Evolutionary conservation across 1,140 invertebrate species (phyloP).

Genomic region (Copidosoma floridanum): DNA sequence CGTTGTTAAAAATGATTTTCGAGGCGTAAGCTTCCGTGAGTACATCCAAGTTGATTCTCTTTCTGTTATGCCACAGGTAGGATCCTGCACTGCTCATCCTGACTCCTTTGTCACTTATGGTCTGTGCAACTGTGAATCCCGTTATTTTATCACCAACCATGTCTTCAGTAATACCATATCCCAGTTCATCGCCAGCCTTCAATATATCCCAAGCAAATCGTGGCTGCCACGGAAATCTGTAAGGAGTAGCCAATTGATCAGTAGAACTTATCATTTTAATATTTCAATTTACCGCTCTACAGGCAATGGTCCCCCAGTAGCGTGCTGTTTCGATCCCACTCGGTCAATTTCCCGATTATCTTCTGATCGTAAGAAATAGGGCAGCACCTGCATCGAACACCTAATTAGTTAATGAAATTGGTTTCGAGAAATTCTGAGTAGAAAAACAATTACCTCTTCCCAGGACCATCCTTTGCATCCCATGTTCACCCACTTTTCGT

Average conservation of each 20-base stretch:
- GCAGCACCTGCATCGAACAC: conserved; percentile 48
- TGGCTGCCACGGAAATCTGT: conserved; percentile 58
- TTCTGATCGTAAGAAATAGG: conserved; percentile 61
- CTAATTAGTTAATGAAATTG: background rate
- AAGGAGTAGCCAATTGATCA: background rate
- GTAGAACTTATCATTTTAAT: conserved; percentile 2
- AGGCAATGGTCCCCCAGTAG: conserved; percentile 52
- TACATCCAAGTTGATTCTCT: conserved; percentile 70
- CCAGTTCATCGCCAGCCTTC: conserved; percentile 60
- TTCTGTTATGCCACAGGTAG: conserved; percentile 62
- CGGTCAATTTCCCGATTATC: conserved; percentile 57
- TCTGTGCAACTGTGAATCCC: conserved; percentile 56
- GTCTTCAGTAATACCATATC: conserved; percentile 60
- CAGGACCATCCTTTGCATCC: conserved; percentile 64
- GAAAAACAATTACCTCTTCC: conserved; percentile 47
- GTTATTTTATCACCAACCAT: conserved; percentile 58
- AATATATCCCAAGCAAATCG: conserved; percentile 59
- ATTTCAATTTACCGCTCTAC: conserved; percentile 57
- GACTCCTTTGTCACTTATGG: conserved; percentile 62
- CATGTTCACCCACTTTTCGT: conserved; percentile 59
- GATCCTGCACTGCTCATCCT: conserved; percentile 65
- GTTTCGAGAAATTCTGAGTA: background rate
- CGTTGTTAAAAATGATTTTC: conserved; percentile 45
- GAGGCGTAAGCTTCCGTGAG: conserved; percentile 66
- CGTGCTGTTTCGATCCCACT: conserved; percentile 51